These are phyloP conservation scores for Charina bottae DNA, from an alignment of 2,113 vertebrate species.

Conservation along the genomic window DNA sequence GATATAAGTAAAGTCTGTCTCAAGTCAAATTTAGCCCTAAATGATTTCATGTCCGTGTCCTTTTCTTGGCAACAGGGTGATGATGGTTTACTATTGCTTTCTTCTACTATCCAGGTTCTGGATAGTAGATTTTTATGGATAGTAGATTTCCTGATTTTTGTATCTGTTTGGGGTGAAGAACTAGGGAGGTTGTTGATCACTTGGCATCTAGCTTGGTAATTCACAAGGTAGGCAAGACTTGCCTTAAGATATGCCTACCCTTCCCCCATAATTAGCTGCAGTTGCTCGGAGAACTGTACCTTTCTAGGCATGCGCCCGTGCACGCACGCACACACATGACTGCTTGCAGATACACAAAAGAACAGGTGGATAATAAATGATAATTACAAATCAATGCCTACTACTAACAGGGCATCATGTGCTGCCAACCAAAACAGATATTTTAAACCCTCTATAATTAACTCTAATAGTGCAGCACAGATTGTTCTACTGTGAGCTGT, in stretches of 20 bases:
- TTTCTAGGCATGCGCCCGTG: too few relatives aligned
- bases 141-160: too few relatives aligned
- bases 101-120: too few relatives aligned
- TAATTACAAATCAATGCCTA: conserved; percentile 78
- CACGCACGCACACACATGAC: not conserved
- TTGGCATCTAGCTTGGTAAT: not conserved
- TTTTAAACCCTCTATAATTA: conserved; percentile 79
- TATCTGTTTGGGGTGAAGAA: not conserved
- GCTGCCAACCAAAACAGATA: conserved; percentile 71
- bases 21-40: too few relatives aligned
- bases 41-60: too few relatives aligned
- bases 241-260: not conserved
- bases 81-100: too few relatives aligned
- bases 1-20: too few relatives aligned
- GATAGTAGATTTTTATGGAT: too few relatives aligned
- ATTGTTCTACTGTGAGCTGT: conserved; percentile 65
- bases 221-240: not conserved
- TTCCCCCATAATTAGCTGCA: not conserved
- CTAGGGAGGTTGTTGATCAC: not conserved
- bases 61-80: too few relatives aligned
- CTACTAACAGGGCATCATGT: conserved; percentile 73
- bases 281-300: not conserved
- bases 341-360: conserved; percentile 61
- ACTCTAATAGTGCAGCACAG: conserved; percentile 68
- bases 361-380: conserved; percentile 75